Conservation (phyloP, 2,888 invertebrate genomes). For the Vannuccia rotundouncinata region DNA sequence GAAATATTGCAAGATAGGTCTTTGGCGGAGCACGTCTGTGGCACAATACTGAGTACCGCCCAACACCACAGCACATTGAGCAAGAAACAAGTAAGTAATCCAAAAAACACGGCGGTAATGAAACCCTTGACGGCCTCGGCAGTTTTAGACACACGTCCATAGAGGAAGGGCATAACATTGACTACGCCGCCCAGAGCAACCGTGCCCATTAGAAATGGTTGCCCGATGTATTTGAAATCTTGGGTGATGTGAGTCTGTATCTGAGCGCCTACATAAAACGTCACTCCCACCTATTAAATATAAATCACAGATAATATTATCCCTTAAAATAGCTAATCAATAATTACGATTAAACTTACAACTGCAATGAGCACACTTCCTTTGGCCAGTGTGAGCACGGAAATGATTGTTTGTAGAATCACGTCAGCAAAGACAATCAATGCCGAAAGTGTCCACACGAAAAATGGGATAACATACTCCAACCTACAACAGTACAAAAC, state of each 20-base stretch:
- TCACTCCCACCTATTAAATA: conserved; percentile 43
- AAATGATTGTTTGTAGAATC: conserved; percentile 51
- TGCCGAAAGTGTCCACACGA: conserved; percentile 51
- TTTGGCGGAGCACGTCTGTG: conserved; percentile 44
- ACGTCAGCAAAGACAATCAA: conserved; percentile 47
- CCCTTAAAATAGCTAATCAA: too few relatives aligned
- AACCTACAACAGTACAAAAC: conserved; percentile 43
- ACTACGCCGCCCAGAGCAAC: conserved; percentile 47
- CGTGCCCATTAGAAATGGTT: conserved; percentile 55
- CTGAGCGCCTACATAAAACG: conserved; percentile 51
- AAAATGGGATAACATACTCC: conserved; percentile 51
- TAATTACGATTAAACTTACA: too few relatives aligned
- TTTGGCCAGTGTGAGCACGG: conserved; percentile 52
- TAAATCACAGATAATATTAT: too few relatives aligned
- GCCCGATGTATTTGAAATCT: conserved; percentile 48
- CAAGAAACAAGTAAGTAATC: not conserved
- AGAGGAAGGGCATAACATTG: not conserved
- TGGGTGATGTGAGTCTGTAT: conserved; percentile 47
- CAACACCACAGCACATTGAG: conserved; percentile 38
- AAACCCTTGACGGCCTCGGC: not conserved
- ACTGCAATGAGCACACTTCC: conserved; percentile 51
- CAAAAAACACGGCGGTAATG: not conserved
- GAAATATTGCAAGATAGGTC: conserved; percentile 22
- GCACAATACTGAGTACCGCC: conserved; percentile 54
- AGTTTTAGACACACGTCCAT: not conserved